These are phyloP conservation scores for Pelagia noctiluca DNA, from an alignment of 30 jellyfish, hydroid and myxozoan species.

Conservation along the genomic window DNA sequence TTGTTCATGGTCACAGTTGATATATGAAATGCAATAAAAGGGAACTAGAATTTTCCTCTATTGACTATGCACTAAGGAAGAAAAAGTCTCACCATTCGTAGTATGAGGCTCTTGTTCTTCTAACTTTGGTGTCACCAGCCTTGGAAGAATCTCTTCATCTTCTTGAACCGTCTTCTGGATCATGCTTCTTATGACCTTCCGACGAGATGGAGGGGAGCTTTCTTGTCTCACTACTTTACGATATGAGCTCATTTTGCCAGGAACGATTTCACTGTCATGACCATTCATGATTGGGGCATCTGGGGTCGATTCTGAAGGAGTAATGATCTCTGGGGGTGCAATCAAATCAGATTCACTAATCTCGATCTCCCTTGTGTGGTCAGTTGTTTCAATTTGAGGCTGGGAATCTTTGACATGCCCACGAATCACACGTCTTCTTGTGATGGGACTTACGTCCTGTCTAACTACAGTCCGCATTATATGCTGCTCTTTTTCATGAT, in stretches of 20 bases:
- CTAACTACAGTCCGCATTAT: constrained; percentile 45
- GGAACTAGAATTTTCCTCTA: too few species aligned
- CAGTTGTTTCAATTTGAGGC: constrained; percentile 1
- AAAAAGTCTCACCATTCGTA: neutral
- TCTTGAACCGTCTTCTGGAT: neutral
- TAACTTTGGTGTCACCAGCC: neutral
- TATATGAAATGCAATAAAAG: too few species aligned
- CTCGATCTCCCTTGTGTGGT: neutral
- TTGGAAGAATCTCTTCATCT: neutral
- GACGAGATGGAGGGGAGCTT: neutral
- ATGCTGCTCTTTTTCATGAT: neutral
- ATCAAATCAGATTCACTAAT: constrained; percentile 4
- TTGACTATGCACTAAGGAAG: too few species aligned
- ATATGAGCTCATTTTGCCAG: constrained; percentile 37
- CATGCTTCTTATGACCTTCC: neutral
- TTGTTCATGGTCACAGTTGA: too few species aligned
- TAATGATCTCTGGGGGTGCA: neutral
- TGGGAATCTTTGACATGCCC: constrained; percentile 20
- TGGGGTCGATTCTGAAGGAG: neutral
- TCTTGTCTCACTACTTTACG: constrained; percentile 32
- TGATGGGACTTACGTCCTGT: constrained; percentile 22
- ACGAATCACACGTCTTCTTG: constrained; percentile 55
- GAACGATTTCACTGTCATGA: neutral
- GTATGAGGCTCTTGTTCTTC: neutral
- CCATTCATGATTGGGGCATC: constrained; percentile 4